Conservation (phyloP, 2,113 vertebrate genomes). For the Onychostruthus taczanowskii region DNA sequence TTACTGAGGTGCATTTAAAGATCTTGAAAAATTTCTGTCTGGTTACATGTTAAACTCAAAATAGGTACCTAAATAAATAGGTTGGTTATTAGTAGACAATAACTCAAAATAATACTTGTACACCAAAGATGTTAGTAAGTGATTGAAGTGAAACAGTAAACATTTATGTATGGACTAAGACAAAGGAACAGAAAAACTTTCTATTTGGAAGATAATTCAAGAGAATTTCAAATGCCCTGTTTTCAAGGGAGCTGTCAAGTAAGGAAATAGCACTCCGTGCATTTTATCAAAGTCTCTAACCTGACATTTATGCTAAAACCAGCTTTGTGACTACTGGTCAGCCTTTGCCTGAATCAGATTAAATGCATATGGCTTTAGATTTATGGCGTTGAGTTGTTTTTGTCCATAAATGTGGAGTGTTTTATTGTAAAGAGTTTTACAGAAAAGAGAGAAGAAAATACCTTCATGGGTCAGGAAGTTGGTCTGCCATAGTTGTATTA, state of each 20-base stretch:
- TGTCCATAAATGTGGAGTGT: not conserved
- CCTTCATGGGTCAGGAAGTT: not conserved
- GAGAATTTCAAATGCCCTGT: not conserved
- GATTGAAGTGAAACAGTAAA: not conserved
- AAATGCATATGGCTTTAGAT: not conserved
- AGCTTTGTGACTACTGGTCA: not conserved
- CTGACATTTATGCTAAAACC: not conserved
- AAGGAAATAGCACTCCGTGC: not conserved
- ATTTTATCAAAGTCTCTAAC: not conserved
- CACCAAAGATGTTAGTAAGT: not conserved
- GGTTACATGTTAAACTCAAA: not conserved
- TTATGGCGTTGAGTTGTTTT: not conserved
- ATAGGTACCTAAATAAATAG: not conserved
- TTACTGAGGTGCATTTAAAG: not conserved
- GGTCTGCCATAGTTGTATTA: not conserved
- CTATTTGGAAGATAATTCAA: not conserved
- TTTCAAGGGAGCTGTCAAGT: not conserved
- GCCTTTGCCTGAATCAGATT: not conserved
- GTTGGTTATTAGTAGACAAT: not conserved
- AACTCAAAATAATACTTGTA: not conserved
- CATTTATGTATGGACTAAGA: not conserved
- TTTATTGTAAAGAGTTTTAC: not conserved
- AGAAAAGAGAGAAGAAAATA: not conserved
- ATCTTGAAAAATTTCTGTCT: not conserved
- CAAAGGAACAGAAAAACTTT: not conserved